These are phyloP conservation scores for Pseudomyrmex sp. DNA, from an alignment of 1,140 invertebrate genomes.

Conservation along the genomic window DNA sequence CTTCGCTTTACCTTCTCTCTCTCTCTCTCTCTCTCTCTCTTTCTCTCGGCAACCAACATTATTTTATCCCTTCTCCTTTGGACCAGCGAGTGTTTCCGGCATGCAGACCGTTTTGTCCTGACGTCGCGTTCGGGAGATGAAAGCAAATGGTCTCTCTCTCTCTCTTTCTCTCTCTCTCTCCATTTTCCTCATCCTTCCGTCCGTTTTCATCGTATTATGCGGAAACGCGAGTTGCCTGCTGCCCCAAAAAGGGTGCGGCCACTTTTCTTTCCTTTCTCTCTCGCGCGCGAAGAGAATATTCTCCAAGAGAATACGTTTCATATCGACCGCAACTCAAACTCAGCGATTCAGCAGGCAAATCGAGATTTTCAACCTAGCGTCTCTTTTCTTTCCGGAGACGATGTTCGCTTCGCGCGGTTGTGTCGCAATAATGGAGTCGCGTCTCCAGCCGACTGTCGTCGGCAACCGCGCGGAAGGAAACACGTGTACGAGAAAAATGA, in stretches of 20 bases:
- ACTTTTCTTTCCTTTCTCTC: neutral
- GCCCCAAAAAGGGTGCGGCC: constrained; percentile 8
- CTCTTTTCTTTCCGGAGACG: neutral
- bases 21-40: constrained; percentile 1
- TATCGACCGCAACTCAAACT: neutral
- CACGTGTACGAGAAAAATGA: neutral
- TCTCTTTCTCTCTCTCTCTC: neutral
- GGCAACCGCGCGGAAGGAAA: neutral
- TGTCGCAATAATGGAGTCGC: neutral
- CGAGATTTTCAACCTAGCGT: neutral
- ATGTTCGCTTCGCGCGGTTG: neutral
- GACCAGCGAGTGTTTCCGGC: constrained; percentile 9
- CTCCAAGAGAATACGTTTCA: neutral
- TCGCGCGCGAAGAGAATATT: neutral
- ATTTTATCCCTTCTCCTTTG: neutral
- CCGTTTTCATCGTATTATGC: constrained; percentile 25
- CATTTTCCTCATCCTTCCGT: neutral
- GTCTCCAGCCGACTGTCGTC: neutral
- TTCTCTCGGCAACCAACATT: neutral
- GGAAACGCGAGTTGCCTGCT: neutral
- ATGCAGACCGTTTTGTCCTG: constrained; percentile 9
- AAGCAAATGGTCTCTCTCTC: neutral
- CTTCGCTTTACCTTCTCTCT: neutral
- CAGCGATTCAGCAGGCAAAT: neutral
- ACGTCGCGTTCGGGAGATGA: neutral